A percentile compares a stretch with the other conserved stretches of the same genome.
Evolutionary conservation across 2,113 vertebrate genomes (phyloP).

Genomic region (Leptodactylus fuscus): DNA sequence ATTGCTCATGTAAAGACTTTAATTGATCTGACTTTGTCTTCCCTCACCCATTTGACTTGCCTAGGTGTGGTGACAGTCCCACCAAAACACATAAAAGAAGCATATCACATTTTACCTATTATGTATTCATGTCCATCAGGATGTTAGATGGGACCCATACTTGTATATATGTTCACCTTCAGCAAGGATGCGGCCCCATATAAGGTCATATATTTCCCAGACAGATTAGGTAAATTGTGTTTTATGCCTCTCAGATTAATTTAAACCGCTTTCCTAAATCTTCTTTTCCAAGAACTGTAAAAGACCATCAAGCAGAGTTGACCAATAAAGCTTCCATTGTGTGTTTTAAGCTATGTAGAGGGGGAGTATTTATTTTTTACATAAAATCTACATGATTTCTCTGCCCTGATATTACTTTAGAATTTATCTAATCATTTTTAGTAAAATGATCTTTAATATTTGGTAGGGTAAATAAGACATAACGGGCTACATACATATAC

Average conservation of each 20-base stretch:
- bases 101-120: neutral
- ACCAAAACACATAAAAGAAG: neutral
- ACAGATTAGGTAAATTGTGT: conserved; percentile 48
- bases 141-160: neutral
- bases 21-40: conserved; percentile 9
- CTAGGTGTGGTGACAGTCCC: conserved; percentile 30
- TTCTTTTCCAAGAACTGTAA: conserved; percentile 44
- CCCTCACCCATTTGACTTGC: conserved; percentile 25
- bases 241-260: conserved; percentile 41
- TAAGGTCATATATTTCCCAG: conserved; percentile 45
- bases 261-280: conserved; percentile 56
- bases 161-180: neutral
- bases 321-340: conserved; percentile 42
- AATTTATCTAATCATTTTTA: neutral
- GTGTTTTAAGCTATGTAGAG: neutral
- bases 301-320: neutral
- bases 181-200: conserved; percentile 11
- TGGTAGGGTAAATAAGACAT: too few relatives aligned
- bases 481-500: too few relatives aligned
- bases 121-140: neutral
- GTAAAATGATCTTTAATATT: neutral
- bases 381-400: neutral
- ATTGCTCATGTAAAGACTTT: neutral
- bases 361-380: neutral
- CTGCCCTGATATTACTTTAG: neutral